These are phyloP conservation scores for Epistrophella euchroma DNA, from an alignment of 2,888 invertebrate genomes.

Conservation along the genomic window DNA sequence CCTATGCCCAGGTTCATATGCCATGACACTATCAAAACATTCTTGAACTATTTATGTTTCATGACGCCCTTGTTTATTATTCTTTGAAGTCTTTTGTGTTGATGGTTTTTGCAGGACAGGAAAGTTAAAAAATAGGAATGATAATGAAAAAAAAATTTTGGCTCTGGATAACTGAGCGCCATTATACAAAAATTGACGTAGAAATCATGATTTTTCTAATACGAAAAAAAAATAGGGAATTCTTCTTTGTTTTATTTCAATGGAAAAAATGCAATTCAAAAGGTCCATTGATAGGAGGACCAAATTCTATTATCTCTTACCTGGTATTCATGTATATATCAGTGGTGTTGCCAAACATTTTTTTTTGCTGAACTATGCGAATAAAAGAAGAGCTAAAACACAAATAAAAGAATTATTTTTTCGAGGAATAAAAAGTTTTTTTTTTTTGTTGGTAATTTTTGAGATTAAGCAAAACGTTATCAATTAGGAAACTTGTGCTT, in stretches of 20 bases:
- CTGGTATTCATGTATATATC: too few species aligned
- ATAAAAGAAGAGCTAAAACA: too few species aligned
- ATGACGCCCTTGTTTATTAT: not conserved
- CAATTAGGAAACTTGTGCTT: too few species aligned
- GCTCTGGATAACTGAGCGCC: not conserved
- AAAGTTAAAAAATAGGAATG: not conserved
- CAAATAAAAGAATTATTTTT: too few species aligned
- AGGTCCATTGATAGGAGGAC: too few species aligned
- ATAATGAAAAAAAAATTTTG: too few species aligned
- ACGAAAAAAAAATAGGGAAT: not conserved
- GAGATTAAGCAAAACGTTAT: too few species aligned
- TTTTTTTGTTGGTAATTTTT: too few species aligned
- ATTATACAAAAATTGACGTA: not conserved
- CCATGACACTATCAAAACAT: constrained; percentile 1
- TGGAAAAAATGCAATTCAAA: not conserved
- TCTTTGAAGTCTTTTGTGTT: not conserved
- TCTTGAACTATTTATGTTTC: constrained; percentile 9
- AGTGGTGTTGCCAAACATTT: too few species aligned
- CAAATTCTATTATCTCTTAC: too few species aligned
- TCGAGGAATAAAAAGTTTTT: too few species aligned
- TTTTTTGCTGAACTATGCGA: too few species aligned
- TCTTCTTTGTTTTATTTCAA: not conserved
- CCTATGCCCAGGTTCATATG: not conserved
- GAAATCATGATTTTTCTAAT: not conserved
- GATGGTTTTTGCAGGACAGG: not conserved